Evolutionary conservation across 2,888 invertebrate species (phyloP), one percentile per base, ranked within the genome.

Genomic region (Orthosia gracilis): DNA sequence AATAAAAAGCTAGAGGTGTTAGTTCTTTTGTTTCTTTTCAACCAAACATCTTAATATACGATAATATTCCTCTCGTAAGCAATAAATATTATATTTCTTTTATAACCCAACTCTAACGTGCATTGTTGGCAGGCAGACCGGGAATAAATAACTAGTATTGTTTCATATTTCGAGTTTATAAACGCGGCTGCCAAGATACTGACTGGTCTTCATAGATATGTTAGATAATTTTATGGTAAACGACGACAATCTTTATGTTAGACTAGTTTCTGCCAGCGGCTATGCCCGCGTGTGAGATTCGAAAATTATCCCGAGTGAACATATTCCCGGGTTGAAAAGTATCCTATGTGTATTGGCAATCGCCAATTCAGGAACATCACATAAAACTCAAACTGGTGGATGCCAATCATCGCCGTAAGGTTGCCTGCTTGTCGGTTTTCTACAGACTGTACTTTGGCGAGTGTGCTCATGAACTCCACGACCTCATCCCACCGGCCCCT

Each of bases 101-200:
- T 73, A n/a, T 40, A 50, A 21, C 21, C 17, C 45, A 67, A 57
- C 26, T 21, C 17, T 23, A 55, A 57, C 49, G n/a, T 40, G 23
- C 50, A 54, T 57, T 63, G 57, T 74, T 78, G 78, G 81, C 75
- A 78, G 47, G 12, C 63, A 3, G n/a, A 59, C 40, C 11, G 5
- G 26, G 26, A 15, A 80, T 80, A 80, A 78, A 78, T 78, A 54
- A 63, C 75, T 75, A 50, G 17, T 63, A 45, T 58, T 49, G 62
- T 81, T 54, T 26, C 78, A 63, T 78, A 80, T 74, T 63, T 80
- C 49, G 57, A 45, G 57, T 26, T 40, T 64, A 54, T 73, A 64
- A 49, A 54, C 40, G 58, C 5, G 73, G 58, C 9, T 80, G 75
- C 78, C 81, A 78, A 80, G 57, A 75, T 18, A 65, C 31, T 4